These are phyloP conservation scores for Idaea aversata DNA, from an alignment of 2,888 invertebrate species.

Conservation along the genomic window DNA sequence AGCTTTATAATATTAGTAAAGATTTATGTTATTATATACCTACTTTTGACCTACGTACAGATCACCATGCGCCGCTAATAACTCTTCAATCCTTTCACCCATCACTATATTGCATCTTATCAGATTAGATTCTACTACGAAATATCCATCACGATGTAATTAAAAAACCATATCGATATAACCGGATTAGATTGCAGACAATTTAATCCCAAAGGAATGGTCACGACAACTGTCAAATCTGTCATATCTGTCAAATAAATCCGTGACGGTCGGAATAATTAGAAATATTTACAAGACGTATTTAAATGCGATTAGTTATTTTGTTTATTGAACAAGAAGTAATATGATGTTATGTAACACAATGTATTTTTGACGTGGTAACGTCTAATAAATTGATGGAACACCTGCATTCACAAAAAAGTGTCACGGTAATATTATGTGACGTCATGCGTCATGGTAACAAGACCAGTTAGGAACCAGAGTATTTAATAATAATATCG, in stretches of 20 bases:
- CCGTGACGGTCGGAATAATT: slow-evolving; percentile 14
- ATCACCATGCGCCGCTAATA: too few species aligned
- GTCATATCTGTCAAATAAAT: slow-evolving; percentile 53
- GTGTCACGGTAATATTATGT: too few species aligned
- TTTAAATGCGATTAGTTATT: slow-evolving; percentile 40
- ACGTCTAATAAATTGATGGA: too few species aligned
- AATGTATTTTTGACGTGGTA: neutral
- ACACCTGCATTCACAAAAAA: too few species aligned
- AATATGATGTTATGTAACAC: neutral
- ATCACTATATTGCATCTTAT: too few species aligned
- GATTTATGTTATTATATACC: too few species aligned
- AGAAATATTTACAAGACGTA: slow-evolving; percentile 15
- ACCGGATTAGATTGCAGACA: slow-evolving; percentile 61
- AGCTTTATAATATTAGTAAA: too few species aligned
- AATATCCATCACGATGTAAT: slow-evolving; percentile 11
- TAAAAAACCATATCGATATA: slow-evolving; percentile 54
- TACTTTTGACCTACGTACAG: too few species aligned
- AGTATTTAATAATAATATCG: too few species aligned
- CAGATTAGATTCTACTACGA: neutral
- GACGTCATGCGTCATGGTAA: too few species aligned
- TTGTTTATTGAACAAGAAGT: neutral
- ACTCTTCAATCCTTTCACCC: too few species aligned
- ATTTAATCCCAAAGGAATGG: slow-evolving; percentile 62
- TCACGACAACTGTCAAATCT: slow-evolving; percentile 54
- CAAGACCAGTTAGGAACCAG: too few species aligned